Conservation (phyloP, 2,797 vertebrate species). For the Lepidocolaptes lacrymiger region DNA sequence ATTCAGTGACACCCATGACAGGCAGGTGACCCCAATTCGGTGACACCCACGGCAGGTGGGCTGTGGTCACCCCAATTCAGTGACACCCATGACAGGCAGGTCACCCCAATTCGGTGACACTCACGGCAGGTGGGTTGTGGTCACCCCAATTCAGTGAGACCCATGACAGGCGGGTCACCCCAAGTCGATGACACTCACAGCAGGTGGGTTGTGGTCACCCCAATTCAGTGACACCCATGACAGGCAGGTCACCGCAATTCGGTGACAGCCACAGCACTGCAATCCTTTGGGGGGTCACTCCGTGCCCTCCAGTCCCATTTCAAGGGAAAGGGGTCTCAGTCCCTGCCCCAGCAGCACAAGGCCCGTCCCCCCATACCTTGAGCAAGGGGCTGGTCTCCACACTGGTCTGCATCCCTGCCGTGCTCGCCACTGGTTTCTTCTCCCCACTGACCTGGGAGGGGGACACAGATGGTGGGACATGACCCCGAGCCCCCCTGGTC, state of each 20-base stretch:
- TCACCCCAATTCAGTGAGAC: neutral
- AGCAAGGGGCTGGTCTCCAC: conserved; percentile 89
- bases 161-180: neutral
- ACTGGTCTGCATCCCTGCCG: conserved; percentile 92
- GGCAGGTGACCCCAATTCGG: neutral
- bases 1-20: rapidly evolving
- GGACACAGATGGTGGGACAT: neutral
- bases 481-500: rapidly evolving
- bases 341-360: rapidly evolving
- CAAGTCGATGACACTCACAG: neutral
- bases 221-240: neutral
- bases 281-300: neutral
- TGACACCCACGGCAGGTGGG: neutral
- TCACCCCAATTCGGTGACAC: neutral
- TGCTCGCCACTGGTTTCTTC: conserved; percentile 87
- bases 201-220: neutral
- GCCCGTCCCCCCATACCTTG: conserved; percentile 76
- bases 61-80: neutral
- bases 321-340: neutral
- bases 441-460: conserved; percentile 85
- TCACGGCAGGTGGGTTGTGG: neutral
- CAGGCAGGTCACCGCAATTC: neutral
- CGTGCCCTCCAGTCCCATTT: neutral
- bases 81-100: neutral
- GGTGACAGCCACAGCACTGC: rapidly evolving